Base-by-base conservation (phyloP, 2,888 invertebrate genomes). In the Epinotia demarniana region DNA sequence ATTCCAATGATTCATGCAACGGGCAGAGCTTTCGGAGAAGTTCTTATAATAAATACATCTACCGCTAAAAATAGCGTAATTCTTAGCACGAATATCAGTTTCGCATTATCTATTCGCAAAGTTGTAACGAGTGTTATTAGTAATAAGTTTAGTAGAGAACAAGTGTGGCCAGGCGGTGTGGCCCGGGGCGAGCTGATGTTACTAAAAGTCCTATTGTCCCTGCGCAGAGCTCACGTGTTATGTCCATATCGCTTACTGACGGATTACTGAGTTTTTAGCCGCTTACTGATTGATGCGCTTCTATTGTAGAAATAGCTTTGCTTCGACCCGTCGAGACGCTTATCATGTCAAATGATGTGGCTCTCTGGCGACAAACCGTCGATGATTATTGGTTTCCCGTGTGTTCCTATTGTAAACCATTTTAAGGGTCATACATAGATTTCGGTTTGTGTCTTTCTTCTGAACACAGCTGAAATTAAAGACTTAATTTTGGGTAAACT, bases 251-350 rank as follows among this genome's bases (percentile, higher is more conserved):
- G 81, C 86, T 83, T 84, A 83, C 85, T 92, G 91, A 93, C 92
- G 90, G 90, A 92, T 92, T 90, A 92, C 89, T 81, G 81, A 79
- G 79, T 83, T 85, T 85, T 90, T 87, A 90, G 86, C 87, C 87
- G 87, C 87, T 89, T 90, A 90, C 86, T 86, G 86, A 84, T 86
- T 86, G 86, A 84, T 86, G 83, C 82, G 78, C 80, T 81, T 82
- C 83, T 81, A 84, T 88, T 86, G 84, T 84, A 77, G 75, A 75
- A 79, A 79, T 77, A 77, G 81, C 82, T 87, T 87, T 86, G 73
- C 80, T 75, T 68, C 73, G 77, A 75, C 78, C 89, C 86, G 87
- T 81, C 75, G 53, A 61, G 73, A 77, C 75, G 78, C 77, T 69
- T 71, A 18, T 39, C 39, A 39, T n/a, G n/a, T 13, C 8, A 19